Conservation (phyloP, 2,888 invertebrate species). For the Aleiodes alternator region DNA sequence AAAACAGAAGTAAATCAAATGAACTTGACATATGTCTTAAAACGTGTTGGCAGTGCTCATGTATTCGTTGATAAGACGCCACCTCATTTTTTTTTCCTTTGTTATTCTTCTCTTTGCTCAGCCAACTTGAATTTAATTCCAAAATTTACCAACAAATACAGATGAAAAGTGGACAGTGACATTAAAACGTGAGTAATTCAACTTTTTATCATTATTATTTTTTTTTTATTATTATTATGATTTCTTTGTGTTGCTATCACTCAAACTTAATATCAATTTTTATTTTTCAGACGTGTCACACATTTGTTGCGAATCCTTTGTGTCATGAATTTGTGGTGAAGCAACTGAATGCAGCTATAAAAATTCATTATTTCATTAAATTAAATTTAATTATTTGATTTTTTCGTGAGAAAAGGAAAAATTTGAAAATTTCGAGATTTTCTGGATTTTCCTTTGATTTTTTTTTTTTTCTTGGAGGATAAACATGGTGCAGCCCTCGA, state of each 20-base stretch:
- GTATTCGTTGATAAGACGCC: background rate
- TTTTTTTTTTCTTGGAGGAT: background rate
- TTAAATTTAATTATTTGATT: no score
- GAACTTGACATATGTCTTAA: constrained; percentile 11
- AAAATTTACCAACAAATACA: background rate
- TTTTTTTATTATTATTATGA: background rate
- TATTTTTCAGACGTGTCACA: no score
- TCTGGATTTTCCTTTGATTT: no score
- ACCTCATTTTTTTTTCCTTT: background rate
- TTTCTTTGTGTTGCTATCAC: background rate
- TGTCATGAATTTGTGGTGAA: no score
- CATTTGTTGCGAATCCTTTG: no score
- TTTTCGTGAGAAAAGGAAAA: background rate
- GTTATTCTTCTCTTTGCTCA: background rate
- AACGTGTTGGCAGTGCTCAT: background rate
- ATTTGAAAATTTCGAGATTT: background rate
- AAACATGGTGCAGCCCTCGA: constrained; percentile 78
- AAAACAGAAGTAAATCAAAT: no score
- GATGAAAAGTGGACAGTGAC: no score
- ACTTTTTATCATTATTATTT: background rate
- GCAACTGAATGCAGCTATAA: no score
- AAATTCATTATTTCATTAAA: no score
- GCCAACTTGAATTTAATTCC: background rate
- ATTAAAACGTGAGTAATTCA: background rate
- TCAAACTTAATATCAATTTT: no score